Conservation (phyloP, 1,140 invertebrate genomes). For the Metopolophium dirhodum region DNA sequence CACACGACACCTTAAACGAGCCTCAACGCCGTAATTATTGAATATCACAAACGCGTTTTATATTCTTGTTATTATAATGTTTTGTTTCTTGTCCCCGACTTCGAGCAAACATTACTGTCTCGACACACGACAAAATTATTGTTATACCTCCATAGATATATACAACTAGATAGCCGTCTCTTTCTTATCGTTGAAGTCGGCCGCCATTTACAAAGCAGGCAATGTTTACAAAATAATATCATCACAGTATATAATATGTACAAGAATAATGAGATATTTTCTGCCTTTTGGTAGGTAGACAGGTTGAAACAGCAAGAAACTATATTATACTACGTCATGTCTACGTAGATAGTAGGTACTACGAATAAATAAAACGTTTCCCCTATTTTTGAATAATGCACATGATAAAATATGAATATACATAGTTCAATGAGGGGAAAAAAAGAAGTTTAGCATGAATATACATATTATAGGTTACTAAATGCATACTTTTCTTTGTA, state of each 20-base stretch:
- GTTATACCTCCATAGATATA: background rate
- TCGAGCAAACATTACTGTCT: background rate
- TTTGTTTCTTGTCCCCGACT: background rate
- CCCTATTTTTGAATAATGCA: background rate
- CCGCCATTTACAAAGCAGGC: too few species aligned
- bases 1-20: conserved; percentile 53
- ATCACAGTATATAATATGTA: too few species aligned
- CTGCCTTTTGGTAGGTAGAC: background rate
- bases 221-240: too few species aligned
- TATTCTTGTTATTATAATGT: background rate
- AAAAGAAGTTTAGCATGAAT: background rate
- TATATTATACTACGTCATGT: background rate
- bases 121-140: background rate
- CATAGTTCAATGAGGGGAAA: background rate
- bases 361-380: background rate
- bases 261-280: background rate
- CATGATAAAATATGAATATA: background rate
- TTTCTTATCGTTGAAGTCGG: background rate
- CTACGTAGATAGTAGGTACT: background rate
- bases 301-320: background rate
- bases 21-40: conserved; percentile 44
- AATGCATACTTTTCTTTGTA: background rate
- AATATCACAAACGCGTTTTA: conserved; percentile 44
- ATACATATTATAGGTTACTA: background rate
- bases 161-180: too few species aligned